phyloP scores from a whole-genome alignment of 2,888 invertebrate species.

The Trichogramma evanescens region DNA sequence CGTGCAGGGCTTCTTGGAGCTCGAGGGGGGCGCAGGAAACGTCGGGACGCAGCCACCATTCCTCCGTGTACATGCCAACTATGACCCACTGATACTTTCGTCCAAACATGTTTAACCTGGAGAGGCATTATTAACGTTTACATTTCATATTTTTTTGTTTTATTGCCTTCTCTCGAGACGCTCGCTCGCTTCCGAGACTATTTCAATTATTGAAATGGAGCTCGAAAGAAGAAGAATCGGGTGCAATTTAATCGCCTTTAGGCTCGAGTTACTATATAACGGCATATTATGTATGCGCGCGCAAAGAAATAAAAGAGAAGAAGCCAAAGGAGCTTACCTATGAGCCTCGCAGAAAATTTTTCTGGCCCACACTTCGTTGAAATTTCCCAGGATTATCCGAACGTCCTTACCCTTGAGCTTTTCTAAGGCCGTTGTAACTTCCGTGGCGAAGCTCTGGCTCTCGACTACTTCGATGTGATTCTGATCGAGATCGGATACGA shows the following conservation, averaged over 20 bases:
- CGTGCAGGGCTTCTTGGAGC: conserved; percentile 73
- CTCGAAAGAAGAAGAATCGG: neutral
- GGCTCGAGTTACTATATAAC: too few species aligned
- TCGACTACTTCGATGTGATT: conserved; percentile 76
- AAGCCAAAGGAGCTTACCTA: conserved; percentile 48
- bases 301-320: too few species aligned
- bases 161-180: neutral
- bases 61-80: conserved; percentile 75
- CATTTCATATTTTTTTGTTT: neutral
- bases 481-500: conserved; percentile 78
- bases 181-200: neutral
- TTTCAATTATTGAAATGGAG: neutral
- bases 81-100: conserved; percentile 93
- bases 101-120: conserved; percentile 78
- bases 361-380: conserved; percentile 89
- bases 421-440: conserved; percentile 70
- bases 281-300: too few species aligned
- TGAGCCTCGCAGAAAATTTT: conserved; percentile 83
- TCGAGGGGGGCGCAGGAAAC: conserved; percentile 48
- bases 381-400: conserved; percentile 90
- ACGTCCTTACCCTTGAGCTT: conserved; percentile 87
- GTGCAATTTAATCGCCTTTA: conserved; percentile 8
- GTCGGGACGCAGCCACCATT: conserved; percentile 60
- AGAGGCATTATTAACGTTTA: neutral
- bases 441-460: conserved; percentile 86